phyloP scores from a whole-genome alignment of 2,797 vertebrate species.

The Neosilurus mollespiculum region DNA sequence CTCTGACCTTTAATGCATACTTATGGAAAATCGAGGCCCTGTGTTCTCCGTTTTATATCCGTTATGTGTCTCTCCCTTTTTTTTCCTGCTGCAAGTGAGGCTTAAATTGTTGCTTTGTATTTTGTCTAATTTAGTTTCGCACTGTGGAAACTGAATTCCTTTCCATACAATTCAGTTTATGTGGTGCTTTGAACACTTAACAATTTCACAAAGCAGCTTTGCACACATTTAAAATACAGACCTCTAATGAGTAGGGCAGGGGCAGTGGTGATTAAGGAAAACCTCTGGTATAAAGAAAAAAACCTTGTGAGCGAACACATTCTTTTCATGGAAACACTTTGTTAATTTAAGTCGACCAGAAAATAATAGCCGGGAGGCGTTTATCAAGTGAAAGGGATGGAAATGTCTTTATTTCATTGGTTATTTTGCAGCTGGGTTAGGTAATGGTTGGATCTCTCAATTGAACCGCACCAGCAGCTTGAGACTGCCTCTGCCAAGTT shows the following conservation, averaged over 20 bases:
- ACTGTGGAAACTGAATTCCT: neutral
- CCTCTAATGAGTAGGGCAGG: slow-evolving; percentile 15
- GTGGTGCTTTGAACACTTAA: neutral
- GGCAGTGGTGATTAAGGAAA: slow-evolving; percentile 1
- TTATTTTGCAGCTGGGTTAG: slow-evolving; percentile 6
- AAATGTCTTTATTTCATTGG: slow-evolving; percentile 20
- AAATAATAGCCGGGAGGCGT: slow-evolving; percentile 26
- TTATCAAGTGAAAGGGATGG: neutral
- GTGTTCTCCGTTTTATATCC: neutral
- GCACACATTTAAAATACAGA: slow-evolving; percentile 3
- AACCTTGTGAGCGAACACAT: slow-evolving; percentile 11
- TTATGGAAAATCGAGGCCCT: slow-evolving; percentile 11
- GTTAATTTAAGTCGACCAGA: slow-evolving; percentile 28
- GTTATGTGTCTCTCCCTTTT: neutral
- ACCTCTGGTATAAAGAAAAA: neutral
- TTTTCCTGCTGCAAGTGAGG: neutral
- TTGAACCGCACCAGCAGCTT: neutral
- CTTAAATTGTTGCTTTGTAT: neutral
- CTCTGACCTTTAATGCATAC: slow-evolving; percentile 40
- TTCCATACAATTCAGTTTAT: neutral
- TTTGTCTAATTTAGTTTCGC: neutral
- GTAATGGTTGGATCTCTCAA: neutral
- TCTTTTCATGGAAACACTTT: slow-evolving; percentile 17
- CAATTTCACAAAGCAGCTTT: slow-evolving; percentile 12
- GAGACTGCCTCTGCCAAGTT: neutral